Evolutionary conservation across 2,888 invertebrate species (phyloP).

Genomic region (Euplexia lucipara): DNA sequence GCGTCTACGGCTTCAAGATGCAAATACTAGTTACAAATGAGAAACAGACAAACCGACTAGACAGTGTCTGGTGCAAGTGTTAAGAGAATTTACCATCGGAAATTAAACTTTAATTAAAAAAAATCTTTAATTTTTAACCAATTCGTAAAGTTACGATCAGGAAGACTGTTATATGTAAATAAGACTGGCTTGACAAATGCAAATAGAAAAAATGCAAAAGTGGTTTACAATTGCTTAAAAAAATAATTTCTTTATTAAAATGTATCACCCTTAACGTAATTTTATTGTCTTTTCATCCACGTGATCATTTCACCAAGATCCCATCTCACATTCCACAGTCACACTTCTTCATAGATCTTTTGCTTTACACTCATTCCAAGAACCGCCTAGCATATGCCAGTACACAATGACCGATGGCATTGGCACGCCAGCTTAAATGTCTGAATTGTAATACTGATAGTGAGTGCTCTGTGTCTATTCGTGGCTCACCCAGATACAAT

Average conservation of each 20-base stretch:
- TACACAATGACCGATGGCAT: conserved; percentile 70
- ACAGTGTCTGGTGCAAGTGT: conserved; percentile 40
- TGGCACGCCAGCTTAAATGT: conserved; percentile 70
- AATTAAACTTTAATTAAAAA: too few relatives aligned
- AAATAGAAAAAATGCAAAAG: too few relatives aligned
- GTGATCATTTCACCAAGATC: conserved; percentile 1
- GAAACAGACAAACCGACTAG: conserved; percentile 59
- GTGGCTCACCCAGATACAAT: conserved; percentile 52
- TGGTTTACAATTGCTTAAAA: too few relatives aligned
- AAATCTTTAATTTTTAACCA: too few relatives aligned
- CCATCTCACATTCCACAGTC: not conserved
- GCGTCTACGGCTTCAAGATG: conserved; percentile 28
- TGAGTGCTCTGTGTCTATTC: conserved; percentile 43
- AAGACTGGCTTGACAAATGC: too few relatives aligned
- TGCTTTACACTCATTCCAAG: conserved; percentile 43
- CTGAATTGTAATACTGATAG: conserved; percentile 55
- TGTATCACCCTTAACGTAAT: too few relatives aligned
- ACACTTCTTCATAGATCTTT: conserved; percentile 22
- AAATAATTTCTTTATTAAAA: too few relatives aligned
- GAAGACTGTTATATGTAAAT: too few relatives aligned
- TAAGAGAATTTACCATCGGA: not conserved
- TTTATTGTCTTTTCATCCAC: not conserved
- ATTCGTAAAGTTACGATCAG: too few relatives aligned
- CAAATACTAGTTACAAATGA: conserved; percentile 56
- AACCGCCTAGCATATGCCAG: conserved; percentile 42